A percentile compares a stretch with the other conserved stretches of the same genome.
These are phyloP conservation scores for mouse (Mus musculus) DNA, from an alignment of 2,113 vertebrate genomes.

Conservation along the genomic window GRCm39 chr16:86223001-86223500, in stretches of 20 bases:
- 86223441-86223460: not conserved
- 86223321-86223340: too few species aligned
- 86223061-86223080: not conserved
- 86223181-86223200: too few species aligned
- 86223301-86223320: not conserved
- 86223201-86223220: not conserved
- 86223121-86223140: not conserved
- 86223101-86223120: not conserved
- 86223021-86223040: not conserved
- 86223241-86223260: not conserved
- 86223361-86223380: not conserved
- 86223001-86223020: not conserved
- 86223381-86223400: not conserved
- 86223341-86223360: not conserved
- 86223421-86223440: not conserved
- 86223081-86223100: not conserved
- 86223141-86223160: not conserved
- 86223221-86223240: not conserved
- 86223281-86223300: not conserved
- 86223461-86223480: not conserved
- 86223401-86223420: not conserved
- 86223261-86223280: not conserved
- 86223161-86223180: not conserved
- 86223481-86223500: not conserved
- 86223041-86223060: not conserved